These are phyloP conservation scores for Archips xylosteana DNA, from an alignment of 2,888 invertebrate genomes.

Conservation along the genomic window DNA sequence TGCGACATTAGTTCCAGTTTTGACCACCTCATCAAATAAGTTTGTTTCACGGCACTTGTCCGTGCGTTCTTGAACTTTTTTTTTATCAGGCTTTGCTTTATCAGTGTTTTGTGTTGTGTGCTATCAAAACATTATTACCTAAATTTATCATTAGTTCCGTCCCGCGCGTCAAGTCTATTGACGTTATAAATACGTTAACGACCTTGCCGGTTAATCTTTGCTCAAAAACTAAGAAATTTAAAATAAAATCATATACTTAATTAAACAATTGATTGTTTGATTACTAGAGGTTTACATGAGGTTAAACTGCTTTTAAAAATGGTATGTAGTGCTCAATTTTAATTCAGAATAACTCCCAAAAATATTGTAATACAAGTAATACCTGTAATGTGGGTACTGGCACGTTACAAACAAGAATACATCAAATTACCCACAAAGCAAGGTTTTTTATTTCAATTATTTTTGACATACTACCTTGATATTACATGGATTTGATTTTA, in stretches of 20 bases:
- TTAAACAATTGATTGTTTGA: too few relatives aligned
- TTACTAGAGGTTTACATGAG: neutral
- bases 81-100: slow-evolving; percentile 31
- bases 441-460: neutral
- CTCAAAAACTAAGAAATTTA: neutral
- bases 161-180: slow-evolving; percentile 23
- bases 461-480: neutral
- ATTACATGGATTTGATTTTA: neutral
- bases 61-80: slow-evolving; percentile 30
- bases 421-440: slow-evolving; percentile 10
- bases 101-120: slow-evolving; percentile 25
- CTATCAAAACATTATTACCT: slow-evolving; percentile 18
- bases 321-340: slow-evolving; percentile 10
- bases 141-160: slow-evolving; percentile 29
- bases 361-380: too few relatives aligned
- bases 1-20: neutral
- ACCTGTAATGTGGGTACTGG: too few relatives aligned
- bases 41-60: neutral
- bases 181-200: neutral
- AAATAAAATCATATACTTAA: neutral
- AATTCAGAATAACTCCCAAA: neutral
- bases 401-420: neutral
- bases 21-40: neutral
- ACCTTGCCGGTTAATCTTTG: neutral
- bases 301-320: neutral